Evolutionary conservation across 2,888 invertebrate genomes (phyloP).

Genomic region (Melanophora roralis): DNA sequence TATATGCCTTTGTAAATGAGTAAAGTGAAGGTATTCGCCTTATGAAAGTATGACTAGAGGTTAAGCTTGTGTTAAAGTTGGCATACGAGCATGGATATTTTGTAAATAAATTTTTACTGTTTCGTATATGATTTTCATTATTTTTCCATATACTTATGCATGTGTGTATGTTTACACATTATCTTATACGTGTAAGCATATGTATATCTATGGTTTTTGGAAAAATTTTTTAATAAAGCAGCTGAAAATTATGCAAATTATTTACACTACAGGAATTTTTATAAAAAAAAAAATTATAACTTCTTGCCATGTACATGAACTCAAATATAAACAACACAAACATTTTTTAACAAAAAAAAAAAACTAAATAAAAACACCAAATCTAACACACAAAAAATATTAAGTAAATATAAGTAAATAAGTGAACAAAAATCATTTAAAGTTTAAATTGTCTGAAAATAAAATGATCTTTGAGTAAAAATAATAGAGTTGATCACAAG

Average conservation of each 20-base stretch:
- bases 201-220: slow-evolving; percentile 8
- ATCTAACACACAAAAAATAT: slow-evolving; percentile 37
- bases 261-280: slow-evolving; percentile 55
- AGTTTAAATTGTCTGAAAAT: slow-evolving; percentile 55
- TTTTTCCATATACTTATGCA: slow-evolving; percentile 29
- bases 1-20: neutral
- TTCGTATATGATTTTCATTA: slow-evolving; percentile 51
- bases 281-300: slow-evolving; percentile 54
- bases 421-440: slow-evolving; percentile 42
- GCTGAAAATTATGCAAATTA: slow-evolving; percentile 59
- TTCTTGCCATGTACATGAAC: slow-evolving; percentile 33
- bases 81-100: slow-evolving; percentile 20
- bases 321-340: neutral
- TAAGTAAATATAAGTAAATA: slow-evolving; percentile 46
- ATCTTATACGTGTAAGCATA: neutral
- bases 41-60: slow-evolving; percentile 48
- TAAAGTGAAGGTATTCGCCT: slow-evolving; percentile 12
- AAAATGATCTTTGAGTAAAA: slow-evolving; percentile 9
- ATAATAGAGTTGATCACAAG: neutral
- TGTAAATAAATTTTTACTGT: neutral
- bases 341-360: neutral
- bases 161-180: neutral
- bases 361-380: slow-evolving; percentile 6
- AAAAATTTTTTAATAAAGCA: slow-evolving; percentile 43
- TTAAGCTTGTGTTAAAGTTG: slow-evolving; percentile 49